A percentile compares a stretch with the other conserved stretches of the same genome.
phyloP scores from a whole-genome alignment of 2,888 invertebrate genomes.

The Nasonovia ribisnigri region DNA sequence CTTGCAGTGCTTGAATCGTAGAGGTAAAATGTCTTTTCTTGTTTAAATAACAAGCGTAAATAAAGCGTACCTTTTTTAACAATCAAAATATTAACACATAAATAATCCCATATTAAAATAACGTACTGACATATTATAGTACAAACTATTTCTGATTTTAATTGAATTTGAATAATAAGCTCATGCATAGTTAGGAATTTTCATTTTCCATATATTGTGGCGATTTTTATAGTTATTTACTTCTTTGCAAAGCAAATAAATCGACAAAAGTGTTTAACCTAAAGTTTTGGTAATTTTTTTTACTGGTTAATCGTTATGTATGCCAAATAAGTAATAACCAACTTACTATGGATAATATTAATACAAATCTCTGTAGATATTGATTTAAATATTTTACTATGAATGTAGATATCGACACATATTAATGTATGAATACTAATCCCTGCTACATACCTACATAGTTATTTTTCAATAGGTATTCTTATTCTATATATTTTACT shows the following conservation, averaged over 20 bases:
- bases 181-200: neutral
- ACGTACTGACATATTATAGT: too few relatives aligned
- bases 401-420: neutral
- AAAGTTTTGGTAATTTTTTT: neutral
- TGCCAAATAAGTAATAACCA: neutral
- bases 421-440: neutral
- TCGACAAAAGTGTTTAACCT: neutral
- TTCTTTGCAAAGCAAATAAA: neutral
- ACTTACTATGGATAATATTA: neutral
- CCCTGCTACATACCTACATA: too few relatives aligned
- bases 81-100: neutral
- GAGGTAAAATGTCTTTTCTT: neutral
- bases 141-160: neutral
- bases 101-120: neutral
- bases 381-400: neutral
- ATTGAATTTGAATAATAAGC: neutral
- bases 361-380: neutral
- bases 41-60: neutral
- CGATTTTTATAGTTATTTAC: neutral
- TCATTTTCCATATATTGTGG: neutral
- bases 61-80: neutral
- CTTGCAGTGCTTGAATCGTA: neutral
- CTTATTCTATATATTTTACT: too few relatives aligned
- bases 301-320: neutral
- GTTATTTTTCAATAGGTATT: too few relatives aligned